Evolutionary conservation across 2,797 vertebrate genomes (phyloP), one percentile per base, ranked within the genome.

Genomic region (Neosalanx taihuensis): DNA sequence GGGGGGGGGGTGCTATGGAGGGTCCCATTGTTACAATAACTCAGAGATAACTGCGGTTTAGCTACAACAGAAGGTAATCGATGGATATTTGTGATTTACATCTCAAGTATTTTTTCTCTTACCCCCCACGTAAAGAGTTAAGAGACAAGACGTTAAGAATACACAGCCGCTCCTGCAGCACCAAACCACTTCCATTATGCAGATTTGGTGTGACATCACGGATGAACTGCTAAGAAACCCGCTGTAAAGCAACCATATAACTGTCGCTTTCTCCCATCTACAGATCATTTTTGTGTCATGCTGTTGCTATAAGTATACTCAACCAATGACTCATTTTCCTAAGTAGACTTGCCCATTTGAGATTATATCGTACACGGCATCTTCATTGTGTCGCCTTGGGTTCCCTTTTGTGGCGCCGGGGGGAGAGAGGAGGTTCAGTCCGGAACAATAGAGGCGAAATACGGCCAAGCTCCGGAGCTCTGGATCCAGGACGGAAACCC

Each of bases 171-270:
- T 51, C 49, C 26, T 30, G 59, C 62, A 69, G 72, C 64, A 26
- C 41, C 51, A 69, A 49, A 61, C 62, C 67, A 71, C 72, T 73
- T 67, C 76, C 68, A 77, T 72, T 76, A 76, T 73, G 76, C 69
- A 76, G 79, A 78, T 78, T 81, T 73, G 41, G 78, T 88, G 78
- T 88, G 83, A 84, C 83, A 86, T 83, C 82, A 87, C 67, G 69
- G 62, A 71, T 67, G 53, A 67, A 77, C 77, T 73, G 72, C 74
- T 71, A 83, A 75, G 67, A 63, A 72, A 71, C 62, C 37, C 37
- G 56, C n/a, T 69, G 64, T 67, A 57, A 70, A 72, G 60, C 70
- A 73, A 74, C 79, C 73, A 67, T 65, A 60, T 63, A 62, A 46
- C 67, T 61, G 62, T 59, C 71, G 51, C 72, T 67, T 56, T 64